Conservation (phyloP, 1,140 invertebrate genomes). For the Drosophila repleta region DNA sequence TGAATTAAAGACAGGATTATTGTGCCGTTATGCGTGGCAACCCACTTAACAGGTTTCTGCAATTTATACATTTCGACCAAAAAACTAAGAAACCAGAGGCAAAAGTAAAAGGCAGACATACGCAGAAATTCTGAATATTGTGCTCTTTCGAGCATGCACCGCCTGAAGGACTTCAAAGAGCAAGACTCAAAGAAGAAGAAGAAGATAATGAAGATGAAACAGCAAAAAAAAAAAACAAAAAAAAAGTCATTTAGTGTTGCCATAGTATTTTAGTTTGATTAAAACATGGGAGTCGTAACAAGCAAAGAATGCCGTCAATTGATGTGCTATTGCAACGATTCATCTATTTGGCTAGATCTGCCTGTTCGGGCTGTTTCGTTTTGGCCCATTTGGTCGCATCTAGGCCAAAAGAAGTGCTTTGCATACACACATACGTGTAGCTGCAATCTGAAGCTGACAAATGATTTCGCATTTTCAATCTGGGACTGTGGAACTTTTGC, state of each 20-base stretch:
- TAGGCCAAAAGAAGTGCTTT: slow-evolving; percentile 28
- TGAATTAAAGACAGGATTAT: background rate
- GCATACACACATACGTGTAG: slow-evolving; percentile 23
- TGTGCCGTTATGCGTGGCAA: background rate
- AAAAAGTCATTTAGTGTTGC: slow-evolving; percentile 43
- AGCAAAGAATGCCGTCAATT: slow-evolving; percentile 56
- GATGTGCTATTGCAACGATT: slow-evolving; percentile 55
- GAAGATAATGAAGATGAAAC: no score
- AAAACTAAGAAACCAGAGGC: slow-evolving; percentile 1
- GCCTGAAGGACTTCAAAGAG: background rate
- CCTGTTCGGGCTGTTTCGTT: background rate
- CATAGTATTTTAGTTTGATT: slow-evolving; percentile 78
- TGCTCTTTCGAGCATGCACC: background rate
- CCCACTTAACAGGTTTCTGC: slow-evolving; percentile 3
- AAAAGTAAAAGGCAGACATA: slow-evolving; percentile 14
- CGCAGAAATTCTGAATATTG: background rate
- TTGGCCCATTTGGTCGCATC: slow-evolving; percentile 11
- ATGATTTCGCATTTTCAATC: slow-evolving; percentile 49
- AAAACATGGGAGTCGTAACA: slow-evolving; percentile 56
- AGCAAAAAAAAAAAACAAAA: background rate
- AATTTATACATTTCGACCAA: background rate
- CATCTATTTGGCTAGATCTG: background rate
- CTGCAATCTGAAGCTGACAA: slow-evolving; percentile 48
- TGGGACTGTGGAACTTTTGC: slow-evolving; percentile 11
- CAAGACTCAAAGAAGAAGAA: background rate